These are phyloP conservation scores for Ferdinandea cuprea DNA, from an alignment of 2,888 invertebrate species.

Conservation along the genomic window DNA sequence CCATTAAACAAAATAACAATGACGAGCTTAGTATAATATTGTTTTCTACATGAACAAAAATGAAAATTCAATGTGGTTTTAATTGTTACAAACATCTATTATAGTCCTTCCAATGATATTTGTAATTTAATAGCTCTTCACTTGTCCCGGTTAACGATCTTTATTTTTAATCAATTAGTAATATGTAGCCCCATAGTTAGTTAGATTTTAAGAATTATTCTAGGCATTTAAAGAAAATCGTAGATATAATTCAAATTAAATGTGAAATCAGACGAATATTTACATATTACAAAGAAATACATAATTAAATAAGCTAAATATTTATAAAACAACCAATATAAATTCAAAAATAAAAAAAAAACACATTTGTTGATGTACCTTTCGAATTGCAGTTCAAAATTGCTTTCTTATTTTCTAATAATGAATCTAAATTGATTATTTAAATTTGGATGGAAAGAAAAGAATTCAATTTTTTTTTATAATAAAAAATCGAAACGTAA, in stretches of 20 bases:
- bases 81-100: slow-evolving; percentile 24
- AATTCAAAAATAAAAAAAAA: slow-evolving; percentile 48
- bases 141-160: slow-evolving; percentile 42
- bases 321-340: slow-evolving; percentile 61
- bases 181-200: slow-evolving; percentile 62
- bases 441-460: slow-evolving; percentile 57
- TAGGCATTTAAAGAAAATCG: slow-evolving; percentile 48
- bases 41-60: slow-evolving; percentile 36
- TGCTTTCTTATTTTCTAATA: slow-evolving; percentile 76
- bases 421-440: slow-evolving; percentile 59
- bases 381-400: slow-evolving; percentile 83
- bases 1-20: slow-evolving; percentile 16
- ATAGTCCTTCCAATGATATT: slow-evolving; percentile 67
- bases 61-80: not conserved
- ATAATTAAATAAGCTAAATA: slow-evolving; percentile 66
- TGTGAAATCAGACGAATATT: slow-evolving; percentile 68
- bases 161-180: slow-evolving; percentile 37
- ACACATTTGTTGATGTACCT: slow-evolving; percentile 80
- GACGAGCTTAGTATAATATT: slow-evolving; percentile 52
- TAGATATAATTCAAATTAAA: slow-evolving; percentile 60
- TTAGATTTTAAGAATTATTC: slow-evolving; percentile 65
- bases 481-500: slow-evolving; percentile 41
- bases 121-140: slow-evolving; percentile 37
- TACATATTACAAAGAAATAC: slow-evolving; percentile 70
- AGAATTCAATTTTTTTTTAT: slow-evolving; percentile 58